phyloP scores from a whole-genome alignment of 2,797 vertebrate genomes.

The Notolepis coatsorum region DNA sequence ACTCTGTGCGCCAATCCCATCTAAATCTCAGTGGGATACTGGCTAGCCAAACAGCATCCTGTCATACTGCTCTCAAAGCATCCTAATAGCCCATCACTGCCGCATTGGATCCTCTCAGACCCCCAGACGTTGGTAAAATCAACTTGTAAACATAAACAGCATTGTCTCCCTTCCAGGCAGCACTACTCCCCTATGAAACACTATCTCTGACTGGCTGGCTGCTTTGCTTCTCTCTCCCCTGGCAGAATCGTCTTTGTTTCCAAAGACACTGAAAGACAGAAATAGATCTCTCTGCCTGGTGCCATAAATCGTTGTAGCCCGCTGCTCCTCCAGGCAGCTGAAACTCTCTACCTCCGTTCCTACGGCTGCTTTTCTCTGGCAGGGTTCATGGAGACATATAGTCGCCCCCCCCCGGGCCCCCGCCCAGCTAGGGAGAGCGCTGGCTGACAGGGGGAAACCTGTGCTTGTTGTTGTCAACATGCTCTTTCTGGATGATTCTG shows the following conservation, averaged over 20 bases:
- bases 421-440: slow-evolving; percentile 4
- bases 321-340: slow-evolving; percentile 44
- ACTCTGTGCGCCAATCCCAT: slow-evolving; percentile 2
- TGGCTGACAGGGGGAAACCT: slow-evolving; percentile 45
- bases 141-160: slow-evolving; percentile 51
- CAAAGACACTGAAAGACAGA: slow-evolving; percentile 72
- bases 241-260: slow-evolving; percentile 66
- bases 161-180: slow-evolving; percentile 45
- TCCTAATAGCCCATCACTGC: neutral
- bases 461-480: slow-evolving; percentile 45
- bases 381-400: slow-evolving; percentile 59
- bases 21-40: slow-evolving; percentile 20
- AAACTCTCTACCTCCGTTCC: slow-evolving; percentile 38
- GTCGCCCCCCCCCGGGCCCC: slow-evolving; percentile 49
- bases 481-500: slow-evolving; percentile 45
- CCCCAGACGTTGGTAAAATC: slow-evolving; percentile 26
- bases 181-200: slow-evolving; percentile 54
- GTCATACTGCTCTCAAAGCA: slow-evolving; percentile 17
- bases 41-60: slow-evolving; percentile 35
- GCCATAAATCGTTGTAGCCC: slow-evolving; percentile 71
- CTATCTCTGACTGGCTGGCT: slow-evolving; percentile 45
- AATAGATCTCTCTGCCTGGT: slow-evolving; percentile 76
- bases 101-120: neutral
- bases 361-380: slow-evolving; percentile 19
- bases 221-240: slow-evolving; percentile 35